These are phyloP conservation scores for Drosophila insularis DNA, from an alignment of 1,140 invertebrate genomes.

Conservation along the genomic window DNA sequence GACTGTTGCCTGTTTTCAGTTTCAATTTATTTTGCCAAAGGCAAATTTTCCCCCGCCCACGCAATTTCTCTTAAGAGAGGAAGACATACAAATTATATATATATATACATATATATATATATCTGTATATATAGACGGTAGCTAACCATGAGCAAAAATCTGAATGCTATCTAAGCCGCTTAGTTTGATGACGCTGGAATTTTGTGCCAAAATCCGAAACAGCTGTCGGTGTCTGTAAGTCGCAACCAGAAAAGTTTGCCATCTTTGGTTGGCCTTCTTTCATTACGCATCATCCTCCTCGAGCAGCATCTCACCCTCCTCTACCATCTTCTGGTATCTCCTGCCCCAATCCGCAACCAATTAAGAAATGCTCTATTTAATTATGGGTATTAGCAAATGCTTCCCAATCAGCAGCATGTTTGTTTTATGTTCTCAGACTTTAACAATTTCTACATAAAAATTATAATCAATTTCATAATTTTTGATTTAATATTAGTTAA, in stretches of 20 bases:
- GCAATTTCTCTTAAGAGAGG: no score
- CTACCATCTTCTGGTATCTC: background rate
- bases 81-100: no score
- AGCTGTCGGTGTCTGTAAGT: constrained; percentile 7
- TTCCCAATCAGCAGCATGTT: constrained; percentile 4
- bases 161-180: constrained; percentile 2
- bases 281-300: background rate
- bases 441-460: background rate
- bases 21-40: constrained; percentile 3
- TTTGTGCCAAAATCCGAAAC: constrained; percentile 1
- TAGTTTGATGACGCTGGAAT: constrained; percentile 6
- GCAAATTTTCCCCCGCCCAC: background rate
- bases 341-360: background rate
- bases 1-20: constrained; percentile 6
- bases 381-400: constrained; percentile 7
- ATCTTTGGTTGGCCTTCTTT: background rate
- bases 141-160: background rate
- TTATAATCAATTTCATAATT: background rate
- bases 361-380: constrained; percentile 9
- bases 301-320: background rate
- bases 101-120: background rate
- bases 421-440: background rate
- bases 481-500: background rate
- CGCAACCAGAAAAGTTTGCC: background rate
- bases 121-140: background rate